Base-by-base conservation (phyloP, 2,113 vertebrate species). In the Gallinago jamesoni region DNA sequence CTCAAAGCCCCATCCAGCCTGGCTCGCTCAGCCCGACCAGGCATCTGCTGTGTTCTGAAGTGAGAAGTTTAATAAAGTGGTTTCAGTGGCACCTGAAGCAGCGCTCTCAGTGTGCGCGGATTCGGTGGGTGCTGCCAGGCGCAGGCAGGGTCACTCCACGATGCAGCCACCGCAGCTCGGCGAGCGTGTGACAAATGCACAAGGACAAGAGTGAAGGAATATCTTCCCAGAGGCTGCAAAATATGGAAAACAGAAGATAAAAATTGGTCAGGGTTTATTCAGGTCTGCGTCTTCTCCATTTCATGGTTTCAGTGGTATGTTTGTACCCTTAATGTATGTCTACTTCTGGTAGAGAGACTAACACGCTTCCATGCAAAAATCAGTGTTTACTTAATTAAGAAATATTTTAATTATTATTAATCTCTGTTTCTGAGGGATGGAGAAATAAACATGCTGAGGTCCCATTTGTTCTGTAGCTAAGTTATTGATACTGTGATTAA, bases 401-500 rank as follows among this genome's bases (percentile, higher is more conserved):
- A 78, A 55, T 81, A 67, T 78, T 90, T 81, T 55, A 62, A 50
- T 91, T 81, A 33, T 89, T 94, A 56, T 59, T 87, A 67, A 52
- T 87, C 4, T 66, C 25, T 23, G 2, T 33, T 85, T 93, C 69
- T 56, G 55, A 60, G 48, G 21, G 55, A 60, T 35, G 21, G 57
- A 89, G 31, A 87, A 87, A 50, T 47, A 91, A 93, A 79, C 35
- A 70, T 17, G 48, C 24, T 79, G 33, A 2, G 0, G 24, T 52
- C 53, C 37, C 48, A 39, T 93, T 90, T 93, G 27, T 37, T 90
- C 70, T 57, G 57, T 23, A 52, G 48, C 43, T 41, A 35, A 50
- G 31, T 85, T 96, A 79, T 43, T 91, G 85, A 66, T 80, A 57
- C 45, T 57, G 57, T 80, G 79, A 85, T 76, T 93, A 85, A 88